Percentiles rank a stretch among this genome's conserved stretches.
phyloP scores from a whole-genome alignment of 2,113 vertebrate genomes.

The Falcunculus frontatus region DNA sequence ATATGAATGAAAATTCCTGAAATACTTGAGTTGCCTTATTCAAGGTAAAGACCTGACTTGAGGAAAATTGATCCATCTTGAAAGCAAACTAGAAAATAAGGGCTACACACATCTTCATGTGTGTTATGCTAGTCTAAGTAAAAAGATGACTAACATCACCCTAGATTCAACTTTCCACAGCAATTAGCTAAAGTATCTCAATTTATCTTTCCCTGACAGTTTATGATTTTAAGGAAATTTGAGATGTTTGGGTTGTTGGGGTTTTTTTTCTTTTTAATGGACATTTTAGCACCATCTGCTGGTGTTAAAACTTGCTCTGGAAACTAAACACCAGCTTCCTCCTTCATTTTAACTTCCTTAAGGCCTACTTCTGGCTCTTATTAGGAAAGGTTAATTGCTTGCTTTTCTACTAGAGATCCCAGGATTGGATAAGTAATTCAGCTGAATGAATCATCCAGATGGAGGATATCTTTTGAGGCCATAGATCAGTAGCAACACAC shows the following conservation, averaged over 20 bases:
- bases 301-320: constrained; percentile 70
- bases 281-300: constrained; percentile 91
- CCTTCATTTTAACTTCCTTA: constrained; percentile 36
- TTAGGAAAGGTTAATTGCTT: constrained; percentile 63
- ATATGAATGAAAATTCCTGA: constrained; percentile 49
- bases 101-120: neutral
- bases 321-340: constrained; percentile 47
- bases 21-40: constrained; percentile 36
- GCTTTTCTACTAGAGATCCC: constrained; percentile 38
- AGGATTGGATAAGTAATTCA: constrained; percentile 8
- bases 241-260: constrained; percentile 50
- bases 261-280: constrained; percentile 59
- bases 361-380: constrained; percentile 34
- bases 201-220: constrained; percentile 83
- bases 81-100: constrained; percentile 49
- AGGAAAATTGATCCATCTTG: constrained; percentile 57
- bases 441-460: constrained; percentile 28
- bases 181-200: constrained; percentile 81
- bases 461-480: neutral
- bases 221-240: constrained; percentile 83
- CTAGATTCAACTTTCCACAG: constrained; percentile 77
- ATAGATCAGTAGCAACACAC: neutral
- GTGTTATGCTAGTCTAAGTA: constrained; percentile 41
- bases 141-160: constrained; percentile 73
- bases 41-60: constrained; percentile 29